Percentiles rank a stretch among this genome's conserved stretches.
Conservation (phyloP, 1,140 invertebrate genomes). For the Apis dorsata region DNA sequence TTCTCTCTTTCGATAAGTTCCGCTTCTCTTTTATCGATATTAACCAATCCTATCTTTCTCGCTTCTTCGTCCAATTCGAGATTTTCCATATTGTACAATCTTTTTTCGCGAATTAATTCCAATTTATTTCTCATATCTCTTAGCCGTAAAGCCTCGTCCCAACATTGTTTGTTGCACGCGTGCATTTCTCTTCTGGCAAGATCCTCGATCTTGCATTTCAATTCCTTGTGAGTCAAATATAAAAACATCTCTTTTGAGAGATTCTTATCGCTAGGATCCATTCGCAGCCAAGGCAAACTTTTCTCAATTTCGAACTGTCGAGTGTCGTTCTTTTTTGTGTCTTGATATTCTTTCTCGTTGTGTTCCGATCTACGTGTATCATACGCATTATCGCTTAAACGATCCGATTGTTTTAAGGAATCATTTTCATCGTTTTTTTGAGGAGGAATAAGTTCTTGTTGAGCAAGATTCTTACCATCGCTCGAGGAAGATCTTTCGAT, state of each 20-base stretch:
- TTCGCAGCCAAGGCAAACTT: conserved; percentile 63
- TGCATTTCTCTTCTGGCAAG: conserved; percentile 67
- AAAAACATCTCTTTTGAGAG: conserved; percentile 71
- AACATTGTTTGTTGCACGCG: conserved; percentile 68
- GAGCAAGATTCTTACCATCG: not conserved
- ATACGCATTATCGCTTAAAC: not conserved
- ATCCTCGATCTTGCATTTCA: conserved; percentile 72
- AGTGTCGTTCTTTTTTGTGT: conserved; percentile 11
- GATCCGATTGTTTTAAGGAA: not conserved
- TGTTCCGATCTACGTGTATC: not conserved
- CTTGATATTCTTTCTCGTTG: not conserved
- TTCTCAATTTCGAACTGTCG: conserved; percentile 60
- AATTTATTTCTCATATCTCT: conserved; percentile 75
- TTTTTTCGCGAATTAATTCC: conserved; percentile 69
- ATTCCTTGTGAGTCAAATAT: conserved; percentile 71
- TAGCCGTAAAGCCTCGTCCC: conserved; percentile 72
- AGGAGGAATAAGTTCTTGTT: not conserved
- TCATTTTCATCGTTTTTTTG: not conserved
- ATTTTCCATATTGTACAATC: conserved; percentile 67
- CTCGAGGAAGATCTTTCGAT: too few species aligned
- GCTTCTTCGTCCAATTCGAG: conserved; percentile 65
- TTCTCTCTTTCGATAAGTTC: conserved; percentile 66
- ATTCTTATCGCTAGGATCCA: conserved; percentile 62
- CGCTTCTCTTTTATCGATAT: conserved; percentile 63
- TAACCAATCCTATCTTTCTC: conserved; percentile 60